A percentile compares a stretch with the other conserved stretches of the same genome.
Evolutionary conservation across 2,888 invertebrate genomes (phyloP).

Genomic region (Ganaspis brasiliensis): DNA sequence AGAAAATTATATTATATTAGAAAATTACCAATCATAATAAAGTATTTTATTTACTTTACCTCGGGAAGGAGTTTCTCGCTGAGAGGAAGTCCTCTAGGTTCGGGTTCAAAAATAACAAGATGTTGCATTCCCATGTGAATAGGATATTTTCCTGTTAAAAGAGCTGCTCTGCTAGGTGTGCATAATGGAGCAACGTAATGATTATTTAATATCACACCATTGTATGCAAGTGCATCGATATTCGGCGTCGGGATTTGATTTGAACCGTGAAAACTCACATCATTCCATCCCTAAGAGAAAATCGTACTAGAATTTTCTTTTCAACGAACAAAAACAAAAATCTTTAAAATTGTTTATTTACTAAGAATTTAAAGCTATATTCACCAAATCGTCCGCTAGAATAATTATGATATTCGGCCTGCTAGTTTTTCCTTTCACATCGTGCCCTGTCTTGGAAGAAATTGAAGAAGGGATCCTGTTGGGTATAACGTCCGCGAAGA

Average conservation of each 20-base stretch:
- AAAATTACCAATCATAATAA: too few relatives aligned
- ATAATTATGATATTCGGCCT: conserved; percentile 77
- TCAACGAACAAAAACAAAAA: too few relatives aligned
- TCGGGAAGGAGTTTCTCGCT: conserved; percentile 87
- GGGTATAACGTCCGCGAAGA: conserved; percentile 24
- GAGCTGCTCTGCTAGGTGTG: conserved; percentile 90
- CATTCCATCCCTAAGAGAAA: conserved; percentile 90
- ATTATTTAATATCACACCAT: conserved; percentile 92
- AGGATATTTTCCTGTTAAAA: conserved; percentile 93
- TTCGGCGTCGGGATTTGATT: conserved; percentile 94
- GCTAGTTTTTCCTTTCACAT: too few relatives aligned
- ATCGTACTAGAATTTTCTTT: neutral
- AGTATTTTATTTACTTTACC: conserved; percentile 61
- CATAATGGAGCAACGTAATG: conserved; percentile 93
- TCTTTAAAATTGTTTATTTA: too few relatives aligned
- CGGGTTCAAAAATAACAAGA: conserved; percentile 85
- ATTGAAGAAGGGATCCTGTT: conserved; percentile 18
- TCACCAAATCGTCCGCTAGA: conserved; percentile 79
- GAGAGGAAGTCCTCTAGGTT: conserved; percentile 87
- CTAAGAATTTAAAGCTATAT: conserved; percentile 51
- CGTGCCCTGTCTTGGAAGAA: conserved; percentile 23
- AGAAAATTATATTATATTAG: too few relatives aligned
- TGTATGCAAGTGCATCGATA: conserved; percentile 91
- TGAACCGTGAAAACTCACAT: conserved; percentile 94
- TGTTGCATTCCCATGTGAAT: conserved; percentile 91